Percentiles rank a stretch among this genome's conserved stretches.
Evolutionary conservation across 2,113 vertebrate species (phyloP).

Genomic region (Chascanopsetta lugubris): DNA sequence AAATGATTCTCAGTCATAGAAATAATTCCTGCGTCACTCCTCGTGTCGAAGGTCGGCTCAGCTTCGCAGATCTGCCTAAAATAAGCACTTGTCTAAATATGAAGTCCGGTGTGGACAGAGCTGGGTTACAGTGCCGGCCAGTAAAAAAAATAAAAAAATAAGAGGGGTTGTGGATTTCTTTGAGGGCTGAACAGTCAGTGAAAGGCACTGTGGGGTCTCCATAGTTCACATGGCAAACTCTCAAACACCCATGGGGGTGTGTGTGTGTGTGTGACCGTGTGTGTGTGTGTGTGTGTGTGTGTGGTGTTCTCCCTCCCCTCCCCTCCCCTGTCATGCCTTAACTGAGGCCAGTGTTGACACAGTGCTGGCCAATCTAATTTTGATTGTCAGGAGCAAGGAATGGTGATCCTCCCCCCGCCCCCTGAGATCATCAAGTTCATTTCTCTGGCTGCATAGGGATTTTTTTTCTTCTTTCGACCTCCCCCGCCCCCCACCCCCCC

Average conservation of each 20-base stretch:
- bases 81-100: slow-evolving; percentile 52
- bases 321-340: slow-evolving; percentile 77
- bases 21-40: slow-evolving; percentile 2
- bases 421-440: slow-evolving; percentile 85
- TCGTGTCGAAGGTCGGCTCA: not conserved
- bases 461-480: slow-evolving; percentile 49
- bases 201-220: slow-evolving; percentile 84
- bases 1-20: not conserved
- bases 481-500: slow-evolving; percentile 6
- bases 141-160: slow-evolving; percentile 50
- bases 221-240: slow-evolving; percentile 84
- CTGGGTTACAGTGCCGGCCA: slow-evolving; percentile 75
- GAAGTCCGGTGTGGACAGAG: slow-evolving; percentile 37
- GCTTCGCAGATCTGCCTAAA: slow-evolving; percentile 13
- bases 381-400: slow-evolving; percentile 81
- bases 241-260: slow-evolving; percentile 74
- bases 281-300: slow-evolving; percentile 38
- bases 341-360: slow-evolving; percentile 81
- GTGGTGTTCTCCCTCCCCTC: slow-evolving; percentile 29
- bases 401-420: slow-evolving; percentile 74
- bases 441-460: slow-evolving; percentile 79
- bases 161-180: slow-evolving; percentile 71
- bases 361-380: slow-evolving; percentile 84
- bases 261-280: slow-evolving; percentile 8
- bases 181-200: slow-evolving; percentile 78